These are phyloP conservation scores for Bhutanitis thaidina DNA, from an alignment of 2,888 invertebrate genomes.

Conservation along the genomic window DNA sequence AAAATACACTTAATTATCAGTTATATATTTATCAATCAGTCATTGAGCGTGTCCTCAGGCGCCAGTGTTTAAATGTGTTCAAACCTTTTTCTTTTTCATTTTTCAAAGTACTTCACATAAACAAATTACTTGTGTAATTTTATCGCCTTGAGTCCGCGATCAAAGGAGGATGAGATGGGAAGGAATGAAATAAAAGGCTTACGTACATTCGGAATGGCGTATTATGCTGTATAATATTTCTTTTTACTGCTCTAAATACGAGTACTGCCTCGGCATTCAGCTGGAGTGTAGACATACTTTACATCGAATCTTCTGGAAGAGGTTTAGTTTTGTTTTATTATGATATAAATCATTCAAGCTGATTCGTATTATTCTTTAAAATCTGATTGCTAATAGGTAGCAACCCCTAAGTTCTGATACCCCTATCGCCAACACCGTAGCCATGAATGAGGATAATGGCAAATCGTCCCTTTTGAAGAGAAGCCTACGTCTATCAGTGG, in stretches of 20 bases:
- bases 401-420: no score
- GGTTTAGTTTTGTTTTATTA: neutral
- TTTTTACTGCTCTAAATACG: constrained; percentile 8
- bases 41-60: no score
- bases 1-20: no score
- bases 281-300: constrained; percentile 5
- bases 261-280: constrained; percentile 5
- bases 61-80: no score
- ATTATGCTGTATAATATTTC: constrained; percentile 14
- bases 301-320: constrained; percentile 1
- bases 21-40: no score
- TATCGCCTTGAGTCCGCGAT: constrained; percentile 8
- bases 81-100: neutral
- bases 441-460: no score
- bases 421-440: no score
- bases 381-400: no score
- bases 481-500: no score
- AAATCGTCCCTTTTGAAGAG: no score
- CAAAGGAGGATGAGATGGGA: constrained; percentile 11
- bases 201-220: constrained; percentile 8
- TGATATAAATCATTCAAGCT: no score
- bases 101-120: neutral
- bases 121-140: constrained; percentile 13
- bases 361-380: no score
- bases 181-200: constrained; percentile 13